Evolutionary conservation across 2,888 invertebrate genomes (phyloP).

Genomic region (Eristalis intricaria): DNA sequence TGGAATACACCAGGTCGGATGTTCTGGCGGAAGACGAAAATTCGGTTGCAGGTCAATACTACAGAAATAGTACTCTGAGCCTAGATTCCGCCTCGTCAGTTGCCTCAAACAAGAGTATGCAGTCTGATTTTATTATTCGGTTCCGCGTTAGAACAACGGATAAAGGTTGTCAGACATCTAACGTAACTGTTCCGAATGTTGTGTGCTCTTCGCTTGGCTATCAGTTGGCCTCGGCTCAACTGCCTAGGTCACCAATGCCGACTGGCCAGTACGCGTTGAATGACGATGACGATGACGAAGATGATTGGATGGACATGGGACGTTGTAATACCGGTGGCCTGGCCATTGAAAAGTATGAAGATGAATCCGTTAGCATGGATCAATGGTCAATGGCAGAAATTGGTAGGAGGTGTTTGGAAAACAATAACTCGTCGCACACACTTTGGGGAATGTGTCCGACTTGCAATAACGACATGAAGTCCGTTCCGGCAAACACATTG

Average conservation of each 20-base stretch:
- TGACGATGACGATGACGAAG: conserved; percentile 45
- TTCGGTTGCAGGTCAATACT: conserved; percentile 48
- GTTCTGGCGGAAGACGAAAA: conserved; percentile 74
- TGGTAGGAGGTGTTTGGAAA: conserved; percentile 74
- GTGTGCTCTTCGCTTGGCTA: conserved; percentile 34
- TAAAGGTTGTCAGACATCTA: conserved; percentile 56
- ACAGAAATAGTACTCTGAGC: conserved; percentile 26
- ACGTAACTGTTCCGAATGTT: conserved; percentile 39
- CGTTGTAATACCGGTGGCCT: conserved; percentile 26
- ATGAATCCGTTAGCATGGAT: conserved; percentile 57
- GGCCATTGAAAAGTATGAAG: conserved; percentile 34
- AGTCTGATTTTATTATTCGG: conserved; percentile 59
- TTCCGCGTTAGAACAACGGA: conserved; percentile 61
- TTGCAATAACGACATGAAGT: conserved; percentile 76
- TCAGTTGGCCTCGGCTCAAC: conserved; percentile 26
- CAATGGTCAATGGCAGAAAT: conserved; percentile 77
- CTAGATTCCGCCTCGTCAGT: conserved; percentile 47
- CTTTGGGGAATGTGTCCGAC: conserved; percentile 78
- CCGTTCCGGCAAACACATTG: conserved; percentile 77
- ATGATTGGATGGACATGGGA: conserved; percentile 62
- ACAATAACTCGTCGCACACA: conserved; percentile 74
- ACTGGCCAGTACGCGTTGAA: neutral
- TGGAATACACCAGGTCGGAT: conserved; percentile 76
- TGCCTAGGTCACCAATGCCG: conserved; percentile 10
- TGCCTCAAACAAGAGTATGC: conserved; percentile 46